phyloP scores from a whole-genome alignment of 1,140 invertebrate genomes.

The Helicoverpa armigera region DNA sequence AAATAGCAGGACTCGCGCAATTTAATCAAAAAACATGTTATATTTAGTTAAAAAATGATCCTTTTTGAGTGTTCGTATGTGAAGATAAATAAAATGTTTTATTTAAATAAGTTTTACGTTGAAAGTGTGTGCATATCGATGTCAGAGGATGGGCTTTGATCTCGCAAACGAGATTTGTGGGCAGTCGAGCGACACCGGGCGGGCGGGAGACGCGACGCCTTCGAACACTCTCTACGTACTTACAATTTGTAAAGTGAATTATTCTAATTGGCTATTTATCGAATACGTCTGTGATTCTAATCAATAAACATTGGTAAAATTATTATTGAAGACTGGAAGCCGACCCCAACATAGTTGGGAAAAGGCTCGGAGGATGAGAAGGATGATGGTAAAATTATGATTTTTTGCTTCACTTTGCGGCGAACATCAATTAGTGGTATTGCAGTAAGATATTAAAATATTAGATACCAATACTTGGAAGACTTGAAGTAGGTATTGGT shows the following conservation, averaged over 20 bases:
- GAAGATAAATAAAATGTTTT: conserved; percentile 44
- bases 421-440: too few species aligned
- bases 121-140: conserved; percentile 49
- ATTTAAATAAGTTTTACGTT: conserved; percentile 52
- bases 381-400: too few species aligned
- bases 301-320: too few species aligned
- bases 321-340: too few species aligned
- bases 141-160: conserved; percentile 44
- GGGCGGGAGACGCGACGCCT: conserved; percentile 13
- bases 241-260: not conserved
- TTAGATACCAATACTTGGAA: too few species aligned
- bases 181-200: conserved; percentile 50
- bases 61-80: conserved; percentile 6
- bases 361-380: too few species aligned
- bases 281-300: not conserved
- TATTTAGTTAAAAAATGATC: conserved; percentile 5
- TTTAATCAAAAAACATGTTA: conserved; percentile 5
- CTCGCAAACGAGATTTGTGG: conserved; percentile 50
- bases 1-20: not conserved
- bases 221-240: not conserved
- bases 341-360: too few species aligned
- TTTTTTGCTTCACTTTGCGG: too few species aligned
- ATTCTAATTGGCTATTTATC: not conserved
- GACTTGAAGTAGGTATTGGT: too few species aligned
- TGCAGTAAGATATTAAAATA: too few species aligned